Conservation (phyloP, 2,113 vertebrate genomes). For the Rhinogobius similis region DNA sequence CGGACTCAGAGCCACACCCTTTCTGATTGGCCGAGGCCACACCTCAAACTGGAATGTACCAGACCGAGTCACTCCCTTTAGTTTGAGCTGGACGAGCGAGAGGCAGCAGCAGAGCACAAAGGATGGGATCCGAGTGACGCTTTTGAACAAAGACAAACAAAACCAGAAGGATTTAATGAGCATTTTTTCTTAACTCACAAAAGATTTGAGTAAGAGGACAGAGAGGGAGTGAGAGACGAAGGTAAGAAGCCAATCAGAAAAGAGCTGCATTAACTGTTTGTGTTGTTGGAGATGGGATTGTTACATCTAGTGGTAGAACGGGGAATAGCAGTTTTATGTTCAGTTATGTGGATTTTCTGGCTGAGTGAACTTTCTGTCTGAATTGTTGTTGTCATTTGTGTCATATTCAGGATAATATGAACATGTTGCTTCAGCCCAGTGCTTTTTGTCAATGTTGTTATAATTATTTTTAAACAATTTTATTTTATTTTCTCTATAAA, state of each 20-base stretch:
- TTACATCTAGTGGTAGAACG: background rate
- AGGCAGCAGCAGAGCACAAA: background rate
- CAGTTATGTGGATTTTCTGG: no score
- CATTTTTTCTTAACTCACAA: background rate
- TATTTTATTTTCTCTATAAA: no score
- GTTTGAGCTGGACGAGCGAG: background rate
- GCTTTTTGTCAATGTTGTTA: no score
- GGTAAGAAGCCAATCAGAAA: background rate
- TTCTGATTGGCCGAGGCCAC: background rate
- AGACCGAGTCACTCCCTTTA: background rate
- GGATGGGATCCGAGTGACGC: background rate
- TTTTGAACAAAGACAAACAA: background rate
- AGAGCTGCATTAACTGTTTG: slow-evolving; percentile 24
- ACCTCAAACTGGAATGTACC: background rate
- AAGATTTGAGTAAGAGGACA: slow-evolving; percentile 11
- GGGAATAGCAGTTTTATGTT: no score
- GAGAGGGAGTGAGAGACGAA: no score
- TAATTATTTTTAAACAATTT: no score
- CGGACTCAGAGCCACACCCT: background rate
- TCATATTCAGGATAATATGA: no score
- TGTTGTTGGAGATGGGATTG: slow-evolving; percentile 14
- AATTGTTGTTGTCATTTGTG: no score
- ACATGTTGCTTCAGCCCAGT: no score
- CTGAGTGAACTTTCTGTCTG: no score
- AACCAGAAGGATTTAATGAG: background rate